Percentiles rank a stretch among this genome's conserved stretches.
phyloP scores from a whole-genome alignment of 2,888 invertebrate genomes.

The Blastobasis lacticolella region DNA sequence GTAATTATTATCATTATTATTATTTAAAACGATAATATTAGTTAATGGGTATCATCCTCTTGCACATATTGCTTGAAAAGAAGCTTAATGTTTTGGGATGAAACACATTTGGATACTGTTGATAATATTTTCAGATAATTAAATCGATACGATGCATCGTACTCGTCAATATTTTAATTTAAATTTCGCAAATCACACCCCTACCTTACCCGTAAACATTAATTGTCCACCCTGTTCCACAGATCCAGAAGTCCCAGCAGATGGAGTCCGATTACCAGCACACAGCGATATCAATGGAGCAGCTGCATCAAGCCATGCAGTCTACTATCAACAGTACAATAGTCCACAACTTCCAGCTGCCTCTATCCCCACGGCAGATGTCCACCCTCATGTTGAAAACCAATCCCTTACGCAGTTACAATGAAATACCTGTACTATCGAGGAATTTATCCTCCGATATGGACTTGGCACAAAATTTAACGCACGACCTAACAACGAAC shows the following conservation, averaged over 20 bases:
- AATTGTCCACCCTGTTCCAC: constrained; percentile 11
- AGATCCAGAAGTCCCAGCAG: constrained; percentile 59
- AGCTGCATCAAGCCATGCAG: constrained; percentile 61
- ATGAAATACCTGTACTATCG: constrained; percentile 48
- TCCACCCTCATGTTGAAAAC: constrained; percentile 60
- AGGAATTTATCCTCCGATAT: constrained; percentile 36
- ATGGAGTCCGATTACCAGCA: constrained; percentile 56
- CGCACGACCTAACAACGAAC: constrained; percentile 37
- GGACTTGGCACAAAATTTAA: constrained; percentile 39
- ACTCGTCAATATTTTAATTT: too few relatives aligned
- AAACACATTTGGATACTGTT: too few relatives aligned
- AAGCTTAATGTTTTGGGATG: too few relatives aligned
- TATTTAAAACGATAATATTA: too few relatives aligned
- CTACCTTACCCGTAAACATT: too few relatives aligned
- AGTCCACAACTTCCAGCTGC: constrained; percentile 57
- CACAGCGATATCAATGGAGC: constrained; percentile 57
- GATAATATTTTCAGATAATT: too few relatives aligned
- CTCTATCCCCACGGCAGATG: constrained; percentile 58
- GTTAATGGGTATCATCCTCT: too few relatives aligned
- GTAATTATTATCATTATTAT: too few relatives aligned
- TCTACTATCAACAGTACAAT: constrained; percentile 38
- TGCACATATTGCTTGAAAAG: too few relatives aligned
- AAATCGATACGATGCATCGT: too few relatives aligned
- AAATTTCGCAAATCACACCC: too few relatives aligned
- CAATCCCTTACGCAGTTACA: constrained; percentile 49